phyloP scores from a whole-genome alignment of 2,113 vertebrate genomes.

The Lepus timidus region DNA sequence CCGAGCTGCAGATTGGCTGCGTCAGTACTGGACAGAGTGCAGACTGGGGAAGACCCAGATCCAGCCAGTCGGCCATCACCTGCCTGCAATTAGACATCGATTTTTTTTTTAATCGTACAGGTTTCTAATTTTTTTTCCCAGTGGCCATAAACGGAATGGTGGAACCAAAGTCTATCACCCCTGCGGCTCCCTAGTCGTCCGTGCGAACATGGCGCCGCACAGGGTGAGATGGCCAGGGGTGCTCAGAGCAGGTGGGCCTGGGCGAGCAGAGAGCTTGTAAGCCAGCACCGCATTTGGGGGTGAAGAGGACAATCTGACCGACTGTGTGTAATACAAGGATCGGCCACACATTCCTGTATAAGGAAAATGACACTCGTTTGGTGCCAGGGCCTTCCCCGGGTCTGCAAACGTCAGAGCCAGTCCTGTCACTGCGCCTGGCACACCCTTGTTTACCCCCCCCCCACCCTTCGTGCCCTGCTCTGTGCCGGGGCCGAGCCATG shows the following conservation, averaged over 20 bases:
- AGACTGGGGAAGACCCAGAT: neutral
- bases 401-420: neutral
- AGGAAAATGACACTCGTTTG: neutral
- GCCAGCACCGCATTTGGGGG: neutral
- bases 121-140: neutral
- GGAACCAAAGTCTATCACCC: neutral
- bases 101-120: neutral
- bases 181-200: neutral
- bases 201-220: neutral
- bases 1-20: neutral
- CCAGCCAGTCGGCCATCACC: neutral
- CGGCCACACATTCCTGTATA: neutral
- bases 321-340: neutral
- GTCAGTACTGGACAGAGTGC: neutral
- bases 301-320: neutral
- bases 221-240: neutral
- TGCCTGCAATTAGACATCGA: neutral
- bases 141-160: neutral
- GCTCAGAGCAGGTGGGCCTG: neutral
- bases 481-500: neutral
- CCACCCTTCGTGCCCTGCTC: neutral
- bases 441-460: neutral
- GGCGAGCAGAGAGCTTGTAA: neutral
- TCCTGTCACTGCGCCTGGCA: neutral
- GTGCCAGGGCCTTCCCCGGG: neutral